A percentile compares a stretch with the other conserved stretches of the same genome.
Evolutionary conservation across 1,140 invertebrate genomes (phyloP).

Genomic region (Parasteatoda tepidariorum): DNA sequence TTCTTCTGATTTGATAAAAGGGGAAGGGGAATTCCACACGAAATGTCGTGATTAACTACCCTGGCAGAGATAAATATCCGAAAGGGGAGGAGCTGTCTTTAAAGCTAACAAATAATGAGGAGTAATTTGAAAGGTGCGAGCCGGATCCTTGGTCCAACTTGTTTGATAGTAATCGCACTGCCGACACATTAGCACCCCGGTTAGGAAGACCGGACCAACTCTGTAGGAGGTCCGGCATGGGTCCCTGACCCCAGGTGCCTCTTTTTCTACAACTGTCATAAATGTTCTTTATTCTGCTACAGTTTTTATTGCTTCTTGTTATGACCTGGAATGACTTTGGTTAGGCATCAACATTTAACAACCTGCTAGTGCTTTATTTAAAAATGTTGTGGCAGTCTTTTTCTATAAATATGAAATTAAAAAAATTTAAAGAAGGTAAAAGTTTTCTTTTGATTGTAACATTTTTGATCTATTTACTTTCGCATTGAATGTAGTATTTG

Average conservation of each 20-base stretch:
- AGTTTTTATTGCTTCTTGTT: neutral
- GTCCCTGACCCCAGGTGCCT: constrained; percentile 7
- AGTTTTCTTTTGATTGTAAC: too few relatives aligned
- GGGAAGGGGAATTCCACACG: constrained; percentile 22
- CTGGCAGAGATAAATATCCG: constrained; percentile 48
- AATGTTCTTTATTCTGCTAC: neutral
- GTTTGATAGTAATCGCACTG: neutral
- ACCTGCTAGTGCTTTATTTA: neutral
- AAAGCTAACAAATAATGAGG: constrained; percentile 44
- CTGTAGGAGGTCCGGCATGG: constrained; percentile 37
- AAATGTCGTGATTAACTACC: constrained; percentile 48
- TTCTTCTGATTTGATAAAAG: neutral
- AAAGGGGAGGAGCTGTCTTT: neutral
- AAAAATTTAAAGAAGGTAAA: too few relatives aligned
- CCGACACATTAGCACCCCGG: constrained; percentile 45
- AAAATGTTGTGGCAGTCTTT: neutral
- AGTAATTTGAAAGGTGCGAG: constrained; percentile 46
- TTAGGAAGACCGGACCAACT: constrained; percentile 32
- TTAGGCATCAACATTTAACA: neutral
- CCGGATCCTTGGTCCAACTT: constrained; percentile 3
- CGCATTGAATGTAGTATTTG: too few relatives aligned
- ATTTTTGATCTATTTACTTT: too few relatives aligned
- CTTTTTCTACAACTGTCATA: constrained; percentile 6
- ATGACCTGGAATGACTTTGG: neutral
- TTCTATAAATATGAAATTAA: constrained; percentile 7